phyloP scores from a whole-genome alignment of 2,113 vertebrate species.

The Vireo altiloquus region DNA sequence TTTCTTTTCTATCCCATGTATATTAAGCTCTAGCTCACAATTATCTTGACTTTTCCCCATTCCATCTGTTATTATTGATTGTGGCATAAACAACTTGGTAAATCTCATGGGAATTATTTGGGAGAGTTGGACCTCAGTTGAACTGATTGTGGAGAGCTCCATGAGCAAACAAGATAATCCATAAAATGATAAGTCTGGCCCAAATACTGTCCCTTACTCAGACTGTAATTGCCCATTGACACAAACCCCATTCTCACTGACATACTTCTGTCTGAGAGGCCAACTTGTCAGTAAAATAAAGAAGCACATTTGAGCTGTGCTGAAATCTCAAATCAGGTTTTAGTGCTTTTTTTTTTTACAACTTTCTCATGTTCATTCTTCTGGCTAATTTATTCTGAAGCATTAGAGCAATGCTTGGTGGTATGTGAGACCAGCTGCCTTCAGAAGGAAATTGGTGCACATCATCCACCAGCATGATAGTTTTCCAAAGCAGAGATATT shows the following conservation, averaged over 20 bases:
- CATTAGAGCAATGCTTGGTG: not conserved
- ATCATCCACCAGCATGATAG: rapidly evolving
- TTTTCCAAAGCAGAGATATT: not conserved
- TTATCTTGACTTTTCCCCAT: not conserved
- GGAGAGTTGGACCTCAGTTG: not conserved
- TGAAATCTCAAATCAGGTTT: not conserved
- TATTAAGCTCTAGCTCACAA: not conserved
- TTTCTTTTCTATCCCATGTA: not conserved
- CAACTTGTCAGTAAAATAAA: not conserved
- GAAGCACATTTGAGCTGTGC: not conserved
- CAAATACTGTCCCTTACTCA: not conserved
- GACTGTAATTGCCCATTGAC: not conserved
- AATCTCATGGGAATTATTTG: not conserved
- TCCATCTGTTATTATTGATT: not conserved
- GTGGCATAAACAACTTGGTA: not conserved
- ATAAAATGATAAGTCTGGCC: not conserved
- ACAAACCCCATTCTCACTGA: not conserved
- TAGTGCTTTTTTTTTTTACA: not conserved
- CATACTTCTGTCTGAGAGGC: not conserved
- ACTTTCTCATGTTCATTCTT: not conserved
- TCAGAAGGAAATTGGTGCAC: not conserved
- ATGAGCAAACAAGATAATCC: not conserved
- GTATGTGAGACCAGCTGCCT: not conserved
- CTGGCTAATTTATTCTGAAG: not conserved
- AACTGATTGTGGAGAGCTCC: not conserved